Percentiles rank a stretch among this genome's conserved stretches.
Evolutionary conservation across 2,113 vertebrate genomes (phyloP).

Genomic region (Carollia perspicillata): DNA sequence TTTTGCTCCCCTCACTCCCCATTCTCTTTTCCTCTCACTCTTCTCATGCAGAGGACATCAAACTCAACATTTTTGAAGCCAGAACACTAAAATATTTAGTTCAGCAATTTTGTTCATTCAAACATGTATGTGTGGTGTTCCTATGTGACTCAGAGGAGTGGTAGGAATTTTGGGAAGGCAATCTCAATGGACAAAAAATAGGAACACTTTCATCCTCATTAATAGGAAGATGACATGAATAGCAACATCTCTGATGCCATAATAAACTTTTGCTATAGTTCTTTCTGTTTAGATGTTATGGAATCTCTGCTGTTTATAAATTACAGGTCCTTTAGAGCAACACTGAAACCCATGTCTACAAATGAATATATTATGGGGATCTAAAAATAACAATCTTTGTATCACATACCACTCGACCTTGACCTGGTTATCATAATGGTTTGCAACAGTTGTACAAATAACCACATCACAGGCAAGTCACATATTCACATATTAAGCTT

Average conservation of each 20-base stretch:
- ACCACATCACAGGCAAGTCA: neutral
- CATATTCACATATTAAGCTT: neutral
- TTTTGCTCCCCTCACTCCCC: neutral
- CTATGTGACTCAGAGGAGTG: neutral
- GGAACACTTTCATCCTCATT: neutral
- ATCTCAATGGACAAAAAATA: slow-evolving; percentile 4
- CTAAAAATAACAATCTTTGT: neutral
- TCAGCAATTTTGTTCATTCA: neutral
- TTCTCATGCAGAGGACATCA: slow-evolving; percentile 60
- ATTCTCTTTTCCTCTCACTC: slow-evolving; percentile 38
- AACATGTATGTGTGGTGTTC: neutral
- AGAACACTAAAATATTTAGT: slow-evolving; percentile 55
- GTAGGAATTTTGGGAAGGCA: neutral
- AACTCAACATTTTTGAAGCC: slow-evolving; percentile 48
- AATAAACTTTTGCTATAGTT: neutral
- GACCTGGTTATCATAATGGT: neutral
- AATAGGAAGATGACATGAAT: neutral
- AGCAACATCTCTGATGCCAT: neutral
- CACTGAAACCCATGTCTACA: neutral
- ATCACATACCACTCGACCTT: neutral
- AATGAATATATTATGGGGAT: neutral
- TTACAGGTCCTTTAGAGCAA: neutral
- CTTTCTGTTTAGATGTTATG: neutral
- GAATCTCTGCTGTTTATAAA: neutral
- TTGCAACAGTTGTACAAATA: neutral